A percentile compares a stretch with the other conserved stretches of the same genome.
phyloP scores from a whole-genome alignment of 1,140 invertebrate species.

The Hypsibius dujardini region DNA sequence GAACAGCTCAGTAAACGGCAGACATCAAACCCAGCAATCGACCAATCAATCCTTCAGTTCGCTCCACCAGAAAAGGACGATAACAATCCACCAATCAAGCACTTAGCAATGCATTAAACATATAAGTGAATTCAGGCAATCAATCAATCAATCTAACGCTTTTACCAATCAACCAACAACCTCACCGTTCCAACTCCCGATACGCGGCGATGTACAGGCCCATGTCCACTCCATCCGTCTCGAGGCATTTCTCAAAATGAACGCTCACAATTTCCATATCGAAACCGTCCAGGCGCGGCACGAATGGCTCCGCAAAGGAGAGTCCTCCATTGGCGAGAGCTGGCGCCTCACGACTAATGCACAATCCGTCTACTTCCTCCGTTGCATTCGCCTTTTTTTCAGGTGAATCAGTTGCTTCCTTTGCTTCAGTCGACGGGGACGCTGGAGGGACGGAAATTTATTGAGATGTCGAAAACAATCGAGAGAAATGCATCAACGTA shows the following conservation, averaged over 20 bases:
- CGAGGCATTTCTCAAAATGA: neutral
- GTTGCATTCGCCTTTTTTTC: no score
- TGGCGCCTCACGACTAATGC: no score
- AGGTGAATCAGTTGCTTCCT: no score
- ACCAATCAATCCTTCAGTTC: no score
- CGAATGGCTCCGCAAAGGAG: neutral
- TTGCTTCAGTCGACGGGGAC: no score
- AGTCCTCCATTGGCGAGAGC: no score
- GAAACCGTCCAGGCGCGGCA: neutral
- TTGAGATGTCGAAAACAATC: no score
- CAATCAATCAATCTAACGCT: neutral
- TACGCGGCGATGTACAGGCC: slow-evolving; percentile 3
- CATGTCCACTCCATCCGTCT: neutral
- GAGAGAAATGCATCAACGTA: no score
- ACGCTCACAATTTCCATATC: neutral
- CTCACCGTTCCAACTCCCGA: slow-evolving; percentile 9
- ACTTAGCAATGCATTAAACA: neutral
- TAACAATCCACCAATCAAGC: neutral
- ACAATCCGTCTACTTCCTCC: no score
- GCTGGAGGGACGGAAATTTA: no score
- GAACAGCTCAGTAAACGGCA: neutral
- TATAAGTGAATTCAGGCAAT: neutral
- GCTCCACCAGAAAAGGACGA: neutral
- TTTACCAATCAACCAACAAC: neutral
- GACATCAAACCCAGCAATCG: neutral